A percentile compares a stretch with the other conserved stretches of the same genome.
These are phyloP conservation scores for Netelia melanura DNA, from an alignment of 2,888 invertebrate genomes.

Conservation along the genomic window DNA sequence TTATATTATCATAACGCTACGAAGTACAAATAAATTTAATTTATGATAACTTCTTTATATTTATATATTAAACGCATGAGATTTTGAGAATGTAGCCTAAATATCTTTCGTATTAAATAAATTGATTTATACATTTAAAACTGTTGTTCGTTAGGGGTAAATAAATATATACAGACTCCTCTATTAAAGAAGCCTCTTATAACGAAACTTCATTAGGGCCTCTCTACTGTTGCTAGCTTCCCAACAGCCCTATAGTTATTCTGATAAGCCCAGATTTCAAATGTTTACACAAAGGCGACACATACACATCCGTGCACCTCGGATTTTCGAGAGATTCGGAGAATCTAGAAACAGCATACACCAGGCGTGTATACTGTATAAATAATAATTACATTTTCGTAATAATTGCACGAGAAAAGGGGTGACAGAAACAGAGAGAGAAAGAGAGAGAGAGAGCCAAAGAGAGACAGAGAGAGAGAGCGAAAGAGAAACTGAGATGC, in stretches of 20 bases:
- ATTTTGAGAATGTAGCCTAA: too few species aligned
- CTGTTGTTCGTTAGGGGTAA: not conserved
- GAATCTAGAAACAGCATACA: constrained; percentile 10
- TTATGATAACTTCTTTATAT: too few species aligned
- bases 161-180: not conserved
- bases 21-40: too few species aligned
- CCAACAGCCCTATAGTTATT: constrained; percentile 7
- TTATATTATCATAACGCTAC: too few species aligned
- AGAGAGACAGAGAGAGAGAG: constrained; percentile 17
- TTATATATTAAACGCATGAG: too few species aligned
- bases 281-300: constrained; percentile 39
- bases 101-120: too few species aligned
- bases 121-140: too few species aligned
- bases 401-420: constrained; percentile 47
- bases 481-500: constrained; percentile 71
- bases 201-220: constrained; percentile 39
- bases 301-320: constrained; percentile 12
- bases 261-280: constrained; percentile 27
- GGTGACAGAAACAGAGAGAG: constrained; percentile 12
- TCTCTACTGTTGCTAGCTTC: constrained; percentile 50
- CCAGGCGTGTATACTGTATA: constrained; percentile 21
- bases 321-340: constrained; percentile 49
- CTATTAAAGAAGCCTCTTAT: not conserved
- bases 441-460: constrained; percentile 4
- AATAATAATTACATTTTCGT: constrained; percentile 65